Evolutionary conservation across 2,888 invertebrate species (phyloP), one percentile per base, ranked within the genome.

Genomic region (Heliconius cydno): DNA sequence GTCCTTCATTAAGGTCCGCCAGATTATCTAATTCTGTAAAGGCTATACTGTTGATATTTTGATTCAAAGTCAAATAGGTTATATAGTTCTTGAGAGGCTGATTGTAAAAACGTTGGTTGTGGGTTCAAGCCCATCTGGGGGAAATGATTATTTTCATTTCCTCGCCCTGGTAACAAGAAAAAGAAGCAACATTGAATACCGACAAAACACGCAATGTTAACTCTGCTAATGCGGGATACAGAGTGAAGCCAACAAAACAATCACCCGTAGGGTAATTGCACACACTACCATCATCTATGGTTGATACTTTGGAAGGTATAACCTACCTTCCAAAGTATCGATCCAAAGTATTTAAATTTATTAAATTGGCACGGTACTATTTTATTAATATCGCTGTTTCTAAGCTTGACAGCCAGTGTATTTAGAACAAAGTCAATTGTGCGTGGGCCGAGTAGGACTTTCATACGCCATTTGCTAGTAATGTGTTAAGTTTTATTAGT

Each of bases 401-500:
- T 10, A n/a, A 60, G 9, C 9, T 60, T 60, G 10, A 60, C 10
- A 10, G n/a, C 2, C 19, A 57, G 22, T 60, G 22, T 66, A 28
- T 30, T 30, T 22, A 30, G 34, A 66, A 66, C n/a, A 38, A 68
- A 68, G 38, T n/a, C n/a, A 22, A n/a, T n/a, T 38, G 2, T 41
- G 12, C 38, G 67, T 41, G n/a, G 68, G 34, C 9, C 38, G 12
- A 67, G 22, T 67, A 38, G 38, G 67, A n/a, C 22, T 68, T 38
- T 22, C 22, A 13, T 41, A 41, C 13, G 13, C n/a, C n/a, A 41
- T 68, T 68, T 68, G 38, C 38, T 41, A 13, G 12, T n/a, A 68
- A 38, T 68, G 67, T 68, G 68, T 13, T 38, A 68, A 41, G 12
- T 68, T 68, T n/a, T 68, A 13, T n/a, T 41, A n/a, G 68, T 68